phyloP scores from a whole-genome alignment of 2,797 vertebrate species.

The Enteromius treurensis region DNA sequence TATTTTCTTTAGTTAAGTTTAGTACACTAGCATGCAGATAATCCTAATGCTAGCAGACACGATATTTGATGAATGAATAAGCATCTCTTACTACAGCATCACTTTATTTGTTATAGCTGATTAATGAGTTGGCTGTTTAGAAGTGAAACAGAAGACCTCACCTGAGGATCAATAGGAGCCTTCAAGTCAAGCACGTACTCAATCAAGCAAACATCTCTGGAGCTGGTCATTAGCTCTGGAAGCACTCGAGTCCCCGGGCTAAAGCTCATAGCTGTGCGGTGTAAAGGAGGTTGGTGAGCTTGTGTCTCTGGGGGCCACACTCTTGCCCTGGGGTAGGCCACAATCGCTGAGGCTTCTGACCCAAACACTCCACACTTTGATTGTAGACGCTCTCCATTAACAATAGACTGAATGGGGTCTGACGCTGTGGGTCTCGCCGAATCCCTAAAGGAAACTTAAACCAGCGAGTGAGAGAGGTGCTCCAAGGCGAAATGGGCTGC shows the following conservation, averaged over 20 bases:
- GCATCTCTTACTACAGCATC: background rate
- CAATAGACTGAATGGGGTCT: slow-evolving; percentile 60
- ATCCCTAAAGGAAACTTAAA: slow-evolving; percentile 61
- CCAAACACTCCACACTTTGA: slow-evolving; percentile 66
- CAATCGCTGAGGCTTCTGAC: slow-evolving; percentile 62
- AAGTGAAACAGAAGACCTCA: slow-evolving; percentile 11
- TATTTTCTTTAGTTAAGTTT: background rate
- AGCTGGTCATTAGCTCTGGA: slow-evolving; percentile 42
- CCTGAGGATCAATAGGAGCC: slow-evolving; percentile 14
- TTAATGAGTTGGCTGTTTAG: background rate
- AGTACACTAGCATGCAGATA: background rate
- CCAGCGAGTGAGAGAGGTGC: slow-evolving; percentile 39
- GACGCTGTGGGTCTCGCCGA: slow-evolving; percentile 55
- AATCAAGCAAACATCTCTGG: slow-evolving; percentile 44
- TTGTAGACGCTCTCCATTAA: slow-evolving; percentile 59
- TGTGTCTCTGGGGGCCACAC: slow-evolving; percentile 44
- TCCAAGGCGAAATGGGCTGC: slow-evolving; percentile 24
- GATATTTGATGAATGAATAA: background rate
- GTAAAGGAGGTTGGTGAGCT: slow-evolving; percentile 46
- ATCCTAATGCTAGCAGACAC: background rate
- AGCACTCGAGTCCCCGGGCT: slow-evolving; percentile 17
- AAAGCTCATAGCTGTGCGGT: slow-evolving; percentile 8
- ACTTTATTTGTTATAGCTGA: background rate
- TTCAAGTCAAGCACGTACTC: slow-evolving; percentile 26
- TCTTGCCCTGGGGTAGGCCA: slow-evolving; percentile 58